Evolutionary conservation across 2,113 vertebrate genomes (phyloP).

Genomic region (Alaudala cheleensis): DNA sequence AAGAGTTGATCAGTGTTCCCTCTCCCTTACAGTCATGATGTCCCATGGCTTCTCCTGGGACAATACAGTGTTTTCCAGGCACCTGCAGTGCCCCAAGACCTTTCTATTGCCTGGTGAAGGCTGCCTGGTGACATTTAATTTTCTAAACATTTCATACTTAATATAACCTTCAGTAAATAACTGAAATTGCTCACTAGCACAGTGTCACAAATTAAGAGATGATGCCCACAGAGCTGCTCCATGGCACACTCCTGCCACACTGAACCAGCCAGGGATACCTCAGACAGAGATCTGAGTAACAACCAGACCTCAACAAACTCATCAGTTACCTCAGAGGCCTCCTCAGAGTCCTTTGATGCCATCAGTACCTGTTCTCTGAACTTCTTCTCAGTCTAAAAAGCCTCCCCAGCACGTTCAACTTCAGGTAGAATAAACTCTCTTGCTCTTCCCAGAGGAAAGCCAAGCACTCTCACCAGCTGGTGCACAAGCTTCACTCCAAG

Average conservation of each 20-base stretch:
- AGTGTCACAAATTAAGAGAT: background rate
- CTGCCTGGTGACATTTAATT: background rate
- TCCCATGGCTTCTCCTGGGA: conserved; percentile 25
- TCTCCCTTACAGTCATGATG: background rate
- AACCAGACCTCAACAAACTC: background rate
- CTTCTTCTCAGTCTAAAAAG: background rate
- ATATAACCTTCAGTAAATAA: conserved; percentile 20
- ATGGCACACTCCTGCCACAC: background rate
- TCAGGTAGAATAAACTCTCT: background rate
- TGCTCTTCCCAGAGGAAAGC: background rate
- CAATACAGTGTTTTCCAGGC: background rate
- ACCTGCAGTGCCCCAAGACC: background rate
- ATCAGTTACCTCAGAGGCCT: background rate
- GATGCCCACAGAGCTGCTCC: background rate
- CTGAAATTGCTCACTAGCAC: background rate
- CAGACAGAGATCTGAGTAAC: background rate
- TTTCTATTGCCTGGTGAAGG: background rate
- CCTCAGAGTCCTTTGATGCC: background rate
- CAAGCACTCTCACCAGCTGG: background rate
- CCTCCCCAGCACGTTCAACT: background rate
- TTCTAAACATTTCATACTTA: conserved; percentile 23
- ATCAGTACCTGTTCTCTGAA: background rate
- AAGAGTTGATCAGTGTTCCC: conserved; percentile 15
- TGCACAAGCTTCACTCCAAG: background rate
- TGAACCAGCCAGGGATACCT: background rate